A percentile compares a stretch with the other conserved stretches of the same genome.
These are phyloP conservation scores for Lerema accius DNA, from an alignment of 1,140 invertebrate genomes.

Conservation along the genomic window DNA sequence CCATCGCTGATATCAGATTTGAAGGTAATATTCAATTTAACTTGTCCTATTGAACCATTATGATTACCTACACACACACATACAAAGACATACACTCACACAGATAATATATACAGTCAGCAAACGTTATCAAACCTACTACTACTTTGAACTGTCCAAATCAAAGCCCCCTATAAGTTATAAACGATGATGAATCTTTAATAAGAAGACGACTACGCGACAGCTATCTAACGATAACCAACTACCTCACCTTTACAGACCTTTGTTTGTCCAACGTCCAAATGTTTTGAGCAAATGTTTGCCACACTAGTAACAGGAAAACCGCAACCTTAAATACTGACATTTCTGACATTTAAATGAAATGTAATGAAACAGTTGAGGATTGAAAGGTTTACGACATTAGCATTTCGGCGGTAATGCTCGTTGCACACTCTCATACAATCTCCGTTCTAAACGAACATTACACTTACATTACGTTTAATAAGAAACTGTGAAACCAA, in stretches of 20 bases:
- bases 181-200: too few species aligned
- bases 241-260: background rate
- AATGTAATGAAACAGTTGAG: conserved; percentile 19
- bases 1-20: too few species aligned
- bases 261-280: background rate
- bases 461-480: background rate
- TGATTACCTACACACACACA: too few species aligned
- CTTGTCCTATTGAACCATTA: too few species aligned
- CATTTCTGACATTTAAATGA: conserved; percentile 23
- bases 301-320: conserved; percentile 10
- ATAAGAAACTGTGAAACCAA: background rate
- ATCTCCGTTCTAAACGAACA: conserved; percentile 3
- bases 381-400: conserved; percentile 9
- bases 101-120: too few species aligned
- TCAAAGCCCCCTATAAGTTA: too few species aligned
- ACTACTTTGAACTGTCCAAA: too few species aligned
- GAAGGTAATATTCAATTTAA: too few species aligned
- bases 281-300: conserved; percentile 9
- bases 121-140: too few species aligned
- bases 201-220: too few species aligned
- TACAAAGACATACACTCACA: too few species aligned
- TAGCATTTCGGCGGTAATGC: background rate
- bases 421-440: conserved; percentile 3
- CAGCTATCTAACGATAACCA: too few species aligned
- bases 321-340: conserved; percentile 9